Evolutionary conservation across 2,113 vertebrate species (phyloP), one percentile per base, ranked within the genome.

Genomic region (Gopherus flavomarginatus): DNA sequence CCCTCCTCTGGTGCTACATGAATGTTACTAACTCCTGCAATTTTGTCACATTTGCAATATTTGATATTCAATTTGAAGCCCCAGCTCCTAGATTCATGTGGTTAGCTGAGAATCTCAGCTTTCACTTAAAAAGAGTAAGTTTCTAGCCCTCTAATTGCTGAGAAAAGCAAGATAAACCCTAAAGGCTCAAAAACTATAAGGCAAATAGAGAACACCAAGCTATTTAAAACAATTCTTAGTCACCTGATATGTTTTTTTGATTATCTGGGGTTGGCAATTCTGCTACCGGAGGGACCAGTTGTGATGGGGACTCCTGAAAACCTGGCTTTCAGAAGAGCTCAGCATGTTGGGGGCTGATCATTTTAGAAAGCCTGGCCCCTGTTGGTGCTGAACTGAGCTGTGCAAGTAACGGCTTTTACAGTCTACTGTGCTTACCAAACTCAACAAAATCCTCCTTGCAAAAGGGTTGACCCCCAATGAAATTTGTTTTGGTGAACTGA

Each of bases 101-200:
- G 44, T 75, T 42, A 2, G 5, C 2, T 0, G 1, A 80, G 2
- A 14, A 6, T 1, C 79, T 38, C 0, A 0, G 38, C 14, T 81
- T 85, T 42, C 22, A 0, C 49, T 53, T 27, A 59, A 77, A 26
- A 88, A 65, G 44, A 85, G 8, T 13, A 14, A 47, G 12, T 47
- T 47, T 47, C 75, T 16, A 78, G 44, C 6, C 75, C 42, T 24
- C 26, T 44, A 8, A 17, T 19, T n/a, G 35, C 19, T 19, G 38
- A 42, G n/a, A 11, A 75, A 75, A 42, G 21, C 17, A 75, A 24
- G 19, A 22, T 10, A 38, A 42, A 75, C 19, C 21, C 27, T 35
- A 31, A 2, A 47, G 4, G 7, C 9, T 87, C 53, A 22, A 56
- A 90, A 22, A 12, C 38, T 0, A 0, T 35, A 57, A 29, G 8